Evolutionary conservation across 2,113 vertebrate genomes (phyloP), one percentile per base, ranked within the genome.

Genomic region (Bubo bubo): DNA sequence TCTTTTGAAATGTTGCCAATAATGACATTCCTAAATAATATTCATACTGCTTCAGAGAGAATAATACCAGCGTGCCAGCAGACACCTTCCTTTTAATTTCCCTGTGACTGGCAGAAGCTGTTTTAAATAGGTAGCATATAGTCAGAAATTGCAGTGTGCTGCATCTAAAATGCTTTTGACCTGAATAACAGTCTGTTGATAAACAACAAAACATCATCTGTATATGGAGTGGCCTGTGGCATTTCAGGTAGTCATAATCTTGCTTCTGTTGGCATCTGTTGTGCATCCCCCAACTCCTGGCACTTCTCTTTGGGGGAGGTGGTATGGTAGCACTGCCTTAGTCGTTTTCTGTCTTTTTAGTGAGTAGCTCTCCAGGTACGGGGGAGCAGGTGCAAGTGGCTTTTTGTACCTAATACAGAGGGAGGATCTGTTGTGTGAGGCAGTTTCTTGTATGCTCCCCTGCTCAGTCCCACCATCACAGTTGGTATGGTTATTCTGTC

Each of bases 1-100:
- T 45, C n/a, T 79, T 96, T 80, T 93, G 77, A 93, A 94, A 77
- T 73, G 28, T 74, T 92, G 85, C 39, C 86, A 95, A 8, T 88
- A 92, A 79, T 89, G 62, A 76, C 71, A 71, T 79, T 89, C 68
- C 34, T 85, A 93, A 95, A 88, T 86, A 90, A 94, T 95, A 81
- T 60, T 94, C 76, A 86, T 88, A 53, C 76, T 66, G 59, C 35
- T 94, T 94, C 49, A 87, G 74, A 73, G 52, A 92, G 47, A 88
- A 56, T 76, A 43, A 76, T 49, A 55, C 26, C 3, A 8, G 62
- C 81, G 43, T 85, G 47, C 47, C 41, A 79, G 43, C 32, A 88
- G 34, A 30, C 11, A 27, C 23, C 39, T 83, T 92, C 28, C 68
- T 81, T 94, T 91, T 88, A 4, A 53, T 80, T 95, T 74, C 37